A percentile compares a stretch with the other conserved stretches of the same genome.
Conservation (phyloP, 2,113 vertebrate species). For the Desmodus rotundus region DNA sequence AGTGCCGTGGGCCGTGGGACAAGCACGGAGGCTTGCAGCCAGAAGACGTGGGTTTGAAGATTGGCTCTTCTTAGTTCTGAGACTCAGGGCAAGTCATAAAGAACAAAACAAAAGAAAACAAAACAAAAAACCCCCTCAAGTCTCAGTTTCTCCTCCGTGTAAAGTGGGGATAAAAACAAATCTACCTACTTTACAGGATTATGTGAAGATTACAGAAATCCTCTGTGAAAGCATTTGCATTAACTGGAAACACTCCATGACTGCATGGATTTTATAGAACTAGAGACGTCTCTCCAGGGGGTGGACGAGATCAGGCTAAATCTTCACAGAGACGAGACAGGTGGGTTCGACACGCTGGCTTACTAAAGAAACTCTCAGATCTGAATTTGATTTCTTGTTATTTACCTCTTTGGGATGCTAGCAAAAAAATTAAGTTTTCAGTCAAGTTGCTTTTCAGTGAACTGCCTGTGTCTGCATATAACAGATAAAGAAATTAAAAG, state of each 20-base stretch:
- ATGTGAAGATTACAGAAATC: not conserved
- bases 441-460: not conserved
- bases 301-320: not conserved
- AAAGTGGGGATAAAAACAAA: not conserved
- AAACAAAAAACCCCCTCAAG: not conserved
- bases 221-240: not conserved
- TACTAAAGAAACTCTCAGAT: not conserved
- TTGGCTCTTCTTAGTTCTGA: not conserved
- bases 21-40: not conserved
- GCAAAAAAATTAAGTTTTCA: not conserved
- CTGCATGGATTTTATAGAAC: not conserved
- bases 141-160: not conserved
- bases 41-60: slow-evolving; percentile 23
- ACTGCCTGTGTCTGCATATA: no score
- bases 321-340: not conserved
- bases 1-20: slow-evolving; percentile 22
- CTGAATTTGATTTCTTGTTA: not conserved
- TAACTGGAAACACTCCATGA: not conserved
- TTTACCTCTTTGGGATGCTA: not conserved
- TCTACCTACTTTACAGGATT: not conserved
- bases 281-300: not conserved
- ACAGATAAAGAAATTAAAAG: not conserved
- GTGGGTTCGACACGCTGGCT: not conserved
- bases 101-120: not conserved
- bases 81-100: not conserved